phyloP scores from a whole-genome alignment of 2,113 vertebrate species.

The Pterocles orientalis region DNA sequence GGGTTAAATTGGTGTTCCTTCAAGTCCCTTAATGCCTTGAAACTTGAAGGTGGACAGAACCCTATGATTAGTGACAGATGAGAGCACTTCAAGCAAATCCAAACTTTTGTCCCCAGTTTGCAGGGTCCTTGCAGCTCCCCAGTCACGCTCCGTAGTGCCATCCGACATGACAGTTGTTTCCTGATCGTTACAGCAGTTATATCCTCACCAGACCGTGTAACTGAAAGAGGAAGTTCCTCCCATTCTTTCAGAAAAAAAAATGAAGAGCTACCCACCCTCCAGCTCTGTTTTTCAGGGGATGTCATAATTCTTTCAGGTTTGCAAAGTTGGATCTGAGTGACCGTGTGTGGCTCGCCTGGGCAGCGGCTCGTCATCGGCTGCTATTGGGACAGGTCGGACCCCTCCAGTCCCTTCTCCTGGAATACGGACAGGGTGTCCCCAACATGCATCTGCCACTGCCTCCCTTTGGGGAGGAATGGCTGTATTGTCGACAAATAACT shows the following conservation, averaged over 20 bases:
- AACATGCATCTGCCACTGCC: accelerated
- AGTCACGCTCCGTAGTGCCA: background rate
- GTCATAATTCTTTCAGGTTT: background rate
- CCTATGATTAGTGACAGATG: background rate
- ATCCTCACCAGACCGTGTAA: background rate
- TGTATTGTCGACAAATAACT: background rate
- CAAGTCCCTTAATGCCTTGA: background rate
- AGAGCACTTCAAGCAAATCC: background rate
- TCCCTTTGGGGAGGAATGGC: background rate
- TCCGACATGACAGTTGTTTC: background rate
- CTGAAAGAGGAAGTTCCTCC: conserved; percentile 22
- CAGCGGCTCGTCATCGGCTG: accelerated
- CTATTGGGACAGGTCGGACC: background rate
- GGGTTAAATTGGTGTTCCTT: background rate
- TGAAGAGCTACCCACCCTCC: background rate
- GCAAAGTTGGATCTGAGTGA: background rate
- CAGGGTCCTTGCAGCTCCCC: background rate
- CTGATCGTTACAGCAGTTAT: background rate
- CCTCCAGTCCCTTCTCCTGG: background rate
- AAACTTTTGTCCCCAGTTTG: background rate
- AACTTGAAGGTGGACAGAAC: background rate
- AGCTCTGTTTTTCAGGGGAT: background rate
- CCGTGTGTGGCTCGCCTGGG: accelerated
- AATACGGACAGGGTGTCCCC: background rate
- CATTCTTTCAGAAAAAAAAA: background rate